Percentiles rank a stretch among this genome's conserved stretches.
Conservation (phyloP, 2,797 vertebrate species). For the Pseudopleuronectes americanus region DNA sequence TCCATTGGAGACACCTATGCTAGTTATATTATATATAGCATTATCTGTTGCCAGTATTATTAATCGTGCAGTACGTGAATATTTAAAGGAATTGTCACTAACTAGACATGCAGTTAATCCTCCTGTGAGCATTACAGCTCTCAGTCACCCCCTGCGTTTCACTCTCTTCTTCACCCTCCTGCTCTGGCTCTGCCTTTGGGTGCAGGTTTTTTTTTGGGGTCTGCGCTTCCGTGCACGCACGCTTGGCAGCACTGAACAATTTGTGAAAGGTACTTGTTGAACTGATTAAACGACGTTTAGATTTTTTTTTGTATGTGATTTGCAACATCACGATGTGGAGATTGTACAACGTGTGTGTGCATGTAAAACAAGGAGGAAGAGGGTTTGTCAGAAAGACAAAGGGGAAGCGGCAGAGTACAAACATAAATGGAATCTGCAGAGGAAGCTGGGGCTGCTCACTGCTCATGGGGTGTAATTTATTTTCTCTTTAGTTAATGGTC, state of each 20-base stretch:
- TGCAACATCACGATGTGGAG: background rate
- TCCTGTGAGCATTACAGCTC: constrained; percentile 14
- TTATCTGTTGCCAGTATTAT: background rate
- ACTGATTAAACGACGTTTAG: background rate
- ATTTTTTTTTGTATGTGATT: background rate
- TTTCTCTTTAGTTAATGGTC: constrained; percentile 11
- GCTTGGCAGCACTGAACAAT: constrained; percentile 27
- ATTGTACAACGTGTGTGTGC: background rate
- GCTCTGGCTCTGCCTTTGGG: constrained; percentile 44
- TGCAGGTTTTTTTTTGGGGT: constrained; percentile 60
- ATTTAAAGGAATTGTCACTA: constrained; percentile 27
- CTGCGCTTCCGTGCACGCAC: constrained; percentile 27
- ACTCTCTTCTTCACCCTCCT: constrained; percentile 32
- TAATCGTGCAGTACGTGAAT: background rate
- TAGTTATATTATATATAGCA: too few relatives aligned
- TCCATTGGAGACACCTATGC: background rate
- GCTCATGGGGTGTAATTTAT: constrained; percentile 3
- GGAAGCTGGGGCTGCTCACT: background rate
- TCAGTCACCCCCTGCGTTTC: constrained; percentile 30
- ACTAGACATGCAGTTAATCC: constrained; percentile 1
- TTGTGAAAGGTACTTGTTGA: constrained; percentile 30
- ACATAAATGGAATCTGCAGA: constrained; percentile 1
- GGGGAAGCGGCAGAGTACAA: background rate
- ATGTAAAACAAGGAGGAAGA: background rate
- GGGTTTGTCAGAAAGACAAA: constrained; percentile 1